Conservation (phyloP, 2,797 vertebrate species). For the Anomalospiza imberbis region DNA sequence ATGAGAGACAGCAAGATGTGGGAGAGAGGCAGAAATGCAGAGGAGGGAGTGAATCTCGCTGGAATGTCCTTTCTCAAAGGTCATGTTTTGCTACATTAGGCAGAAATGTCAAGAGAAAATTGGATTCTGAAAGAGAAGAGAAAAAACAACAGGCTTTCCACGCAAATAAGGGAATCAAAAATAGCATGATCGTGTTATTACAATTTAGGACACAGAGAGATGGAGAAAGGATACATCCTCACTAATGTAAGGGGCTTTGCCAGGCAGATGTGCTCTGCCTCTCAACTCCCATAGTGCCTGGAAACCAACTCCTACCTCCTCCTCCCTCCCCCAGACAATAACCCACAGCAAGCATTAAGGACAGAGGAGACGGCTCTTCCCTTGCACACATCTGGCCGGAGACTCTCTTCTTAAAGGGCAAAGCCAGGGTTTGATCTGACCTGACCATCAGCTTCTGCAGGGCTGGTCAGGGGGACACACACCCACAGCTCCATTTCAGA, state of each 20-base stretch:
- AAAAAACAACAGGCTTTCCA: constrained; percentile 75
- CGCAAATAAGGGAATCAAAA: constrained; percentile 76
- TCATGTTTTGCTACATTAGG: constrained; percentile 84
- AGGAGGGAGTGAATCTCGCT: constrained; percentile 66
- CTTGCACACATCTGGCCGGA: neutral
- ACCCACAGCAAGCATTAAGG: neutral
- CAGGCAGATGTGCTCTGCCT: constrained; percentile 14
- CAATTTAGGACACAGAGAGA: constrained; percentile 47
- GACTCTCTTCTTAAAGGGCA: neutral
- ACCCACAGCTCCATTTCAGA: rapidly evolving
- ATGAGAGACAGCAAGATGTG: constrained; percentile 42
- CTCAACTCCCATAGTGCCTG: neutral
- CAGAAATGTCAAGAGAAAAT: constrained; percentile 94
- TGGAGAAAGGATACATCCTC: constrained; percentile 29
- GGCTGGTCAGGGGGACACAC: neutral
- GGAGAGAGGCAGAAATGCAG: constrained; percentile 39
- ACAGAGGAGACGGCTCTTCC: neutral
- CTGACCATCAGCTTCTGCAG: neutral
- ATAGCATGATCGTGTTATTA: constrained; percentile 71
- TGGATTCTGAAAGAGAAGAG: constrained; percentile 80
- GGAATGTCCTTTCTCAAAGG: constrained; percentile 87
- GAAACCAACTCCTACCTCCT: neutral
- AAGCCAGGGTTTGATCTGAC: neutral
- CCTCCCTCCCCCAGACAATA: neutral
- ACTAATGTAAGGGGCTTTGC: constrained; percentile 40